These are phyloP conservation scores for Fregata magnificens DNA, from an alignment of 2,113 vertebrate genomes.

Conservation along the genomic window DNA sequence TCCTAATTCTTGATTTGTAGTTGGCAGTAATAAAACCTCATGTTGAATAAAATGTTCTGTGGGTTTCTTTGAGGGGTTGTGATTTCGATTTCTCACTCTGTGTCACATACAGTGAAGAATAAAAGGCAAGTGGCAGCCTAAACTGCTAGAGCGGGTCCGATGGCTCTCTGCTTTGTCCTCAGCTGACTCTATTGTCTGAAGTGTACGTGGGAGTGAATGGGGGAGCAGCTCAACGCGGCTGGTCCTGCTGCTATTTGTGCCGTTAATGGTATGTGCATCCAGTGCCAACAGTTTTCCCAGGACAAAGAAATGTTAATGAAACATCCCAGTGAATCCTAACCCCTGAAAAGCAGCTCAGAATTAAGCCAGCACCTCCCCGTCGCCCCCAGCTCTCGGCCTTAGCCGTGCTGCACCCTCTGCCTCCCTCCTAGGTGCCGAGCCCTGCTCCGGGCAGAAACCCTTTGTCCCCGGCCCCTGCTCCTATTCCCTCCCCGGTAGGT, in stretches of 20 bases:
- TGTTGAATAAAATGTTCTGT: not conserved
- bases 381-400: not conserved
- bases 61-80: not conserved
- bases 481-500: not conserved
- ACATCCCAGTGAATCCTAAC: not conserved
- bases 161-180: not conserved
- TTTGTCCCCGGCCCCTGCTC: not conserved
- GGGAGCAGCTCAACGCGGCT: not conserved
- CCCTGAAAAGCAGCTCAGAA: not conserved
- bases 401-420: not conserved
- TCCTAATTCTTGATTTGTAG: not conserved
- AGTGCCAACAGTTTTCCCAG: slow-evolving; percentile 5
- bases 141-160: fast-evolving
- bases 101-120: not conserved
- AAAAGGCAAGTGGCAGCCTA: not conserved
- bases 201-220: fast-evolving
- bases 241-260: not conserved
- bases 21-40: not conserved
- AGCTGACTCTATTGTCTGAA: not conserved
- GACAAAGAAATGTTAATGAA: not conserved
- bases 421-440: not conserved
- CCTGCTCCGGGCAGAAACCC: not conserved
- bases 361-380: not conserved
- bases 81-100: not conserved
- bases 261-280: not conserved